Evolutionary conservation across 2,888 invertebrate species (phyloP), one percentile per base, ranked within the genome.

Genomic region (Sinopyrophorus schimmeli): DNA sequence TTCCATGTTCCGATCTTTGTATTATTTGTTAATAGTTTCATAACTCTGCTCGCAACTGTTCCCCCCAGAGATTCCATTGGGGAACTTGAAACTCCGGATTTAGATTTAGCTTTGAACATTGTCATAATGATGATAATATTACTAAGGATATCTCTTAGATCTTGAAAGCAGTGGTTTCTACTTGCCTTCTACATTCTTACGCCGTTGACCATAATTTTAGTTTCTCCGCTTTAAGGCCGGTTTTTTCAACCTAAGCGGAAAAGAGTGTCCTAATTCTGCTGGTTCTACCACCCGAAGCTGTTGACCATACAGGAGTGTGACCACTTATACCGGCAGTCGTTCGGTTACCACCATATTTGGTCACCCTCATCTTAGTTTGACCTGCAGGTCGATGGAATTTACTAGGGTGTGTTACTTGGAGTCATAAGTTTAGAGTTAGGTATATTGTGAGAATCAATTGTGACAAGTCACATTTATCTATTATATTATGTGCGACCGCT

Each of bases 101-200:
- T n/a, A 37, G 6, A 23, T 37, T 23, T 37, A 37, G 23, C 5
- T 37, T 9, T 23, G 7, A 37, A 37, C 37, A 24, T 17, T 28
- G 28, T 11, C 28, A 39, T 39, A 17, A 32, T 26, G 26, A 26
- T 26, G 26, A 26, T 26, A 26, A 14, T 30, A 28, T 30, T 30
- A 39, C 28, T 17, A 30, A 20, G 28, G 17, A 39, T 14, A 27
- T 39, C 28, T 17, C n/a, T 15, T 10, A n/a, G 30, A 30, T 27
- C 20, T 39, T 39, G 27, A 39, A 39, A 16, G 20, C 28, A 28
- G 40, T 39, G 28, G 40, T 39, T 39, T 39, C 28, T 17, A 7
- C 20, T 39, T 39, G 40, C 17, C 28, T 14, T 39, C 28, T 28
- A 28, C 20, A 39, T 39, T n/a, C 28, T 28, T 24, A 39, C 11